These are phyloP conservation scores for Micromussa lordhowensis DNA, from an alignment of 92 coral and sea anemone genomes.

Conservation along the genomic window DNA sequence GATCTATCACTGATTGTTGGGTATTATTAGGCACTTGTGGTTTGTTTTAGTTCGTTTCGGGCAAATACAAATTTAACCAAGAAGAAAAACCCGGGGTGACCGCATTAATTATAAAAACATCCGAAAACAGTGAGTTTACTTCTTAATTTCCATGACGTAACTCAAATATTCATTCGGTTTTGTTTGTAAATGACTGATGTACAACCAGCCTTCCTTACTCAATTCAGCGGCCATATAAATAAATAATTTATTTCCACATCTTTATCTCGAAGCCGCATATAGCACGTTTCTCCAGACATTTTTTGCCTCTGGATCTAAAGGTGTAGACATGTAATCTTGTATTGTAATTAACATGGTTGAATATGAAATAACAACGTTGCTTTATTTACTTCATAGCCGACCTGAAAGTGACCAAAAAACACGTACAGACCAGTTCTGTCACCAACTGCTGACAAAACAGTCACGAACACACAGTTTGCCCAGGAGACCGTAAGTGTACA, in stretches of 20 bases:
- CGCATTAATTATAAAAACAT: neutral
- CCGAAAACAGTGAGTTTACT: too few species aligned
- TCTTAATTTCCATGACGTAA: too few species aligned
- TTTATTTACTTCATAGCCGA: neutral
- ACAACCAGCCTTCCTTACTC: too few species aligned
- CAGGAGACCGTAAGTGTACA: too few species aligned
- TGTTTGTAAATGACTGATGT: too few species aligned
- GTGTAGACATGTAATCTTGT: neutral
- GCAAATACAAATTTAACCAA: neutral
- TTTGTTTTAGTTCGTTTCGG: neutral
- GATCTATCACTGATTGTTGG: neutral
- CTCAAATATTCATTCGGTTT: too few species aligned
- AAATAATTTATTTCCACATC: too few species aligned
- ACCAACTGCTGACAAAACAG: too few species aligned
- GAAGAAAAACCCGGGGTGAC: neutral
- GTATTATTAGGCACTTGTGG: neutral
- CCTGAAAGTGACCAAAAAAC: too few species aligned
- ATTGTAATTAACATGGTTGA: neutral
- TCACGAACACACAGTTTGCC: too few species aligned
- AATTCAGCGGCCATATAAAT: neutral
- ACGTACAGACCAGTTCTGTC: too few species aligned
- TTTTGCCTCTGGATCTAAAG: neutral
- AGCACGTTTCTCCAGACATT: neutral
- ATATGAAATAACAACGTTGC: neutral
- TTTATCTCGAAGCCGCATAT: neutral